Evolutionary conservation across 2,888 invertebrate genomes (phyloP), one percentile per base, ranked within the genome.

Genomic region (Eutolmus rufibarbis): DNA sequence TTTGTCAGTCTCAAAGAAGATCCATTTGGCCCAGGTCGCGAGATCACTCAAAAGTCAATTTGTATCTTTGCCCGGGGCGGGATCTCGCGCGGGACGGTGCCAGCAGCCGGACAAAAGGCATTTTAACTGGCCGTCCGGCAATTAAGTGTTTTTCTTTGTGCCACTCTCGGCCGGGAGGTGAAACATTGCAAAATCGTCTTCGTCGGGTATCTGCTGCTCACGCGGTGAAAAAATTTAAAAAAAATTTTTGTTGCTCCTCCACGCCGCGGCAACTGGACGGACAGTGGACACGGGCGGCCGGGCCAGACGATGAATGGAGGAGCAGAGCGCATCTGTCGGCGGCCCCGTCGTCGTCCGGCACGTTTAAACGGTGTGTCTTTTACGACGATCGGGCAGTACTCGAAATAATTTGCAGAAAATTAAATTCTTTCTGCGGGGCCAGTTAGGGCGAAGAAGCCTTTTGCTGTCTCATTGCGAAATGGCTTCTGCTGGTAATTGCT

Each of bases 41-140:
- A 19, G 82, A 66, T 84, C 82, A 84, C 37, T 84, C 40, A 57
- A 84, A 84, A 84, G 82, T 66, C 82, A 84, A 84, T 84, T 84
- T 84, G 57, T 84, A 66, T 57, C 66, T 14, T 23, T 16, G 82
- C 51, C 82, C 19, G 66, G 40, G 66, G 66, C 82, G 31, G 57
- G 19, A 31, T 12, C 37, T 34, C 57, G 78, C 43, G 40, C 37
- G 76, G n/a, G n/a, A 46, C 23, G 82, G 23, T 56, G 37, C 23
- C 56, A 43, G 40, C 56, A 43, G 40, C 43, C 37, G 40, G 14
- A 40, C 46, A 40, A 40, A 78, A 79, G 79, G 56, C 51, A 79
- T 79, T 28, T 51, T 28, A 79, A 79, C 51, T 79, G 79, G n/a
- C 79, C 28, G 31, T 19, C 66, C 23, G 31, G 79, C 46, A 46